A percentile compares a stretch with the other conserved stretches of the same genome.
Evolutionary conservation across 1,140 invertebrate species (phyloP).

Genomic region (Dolichoris vasculosae): DNA sequence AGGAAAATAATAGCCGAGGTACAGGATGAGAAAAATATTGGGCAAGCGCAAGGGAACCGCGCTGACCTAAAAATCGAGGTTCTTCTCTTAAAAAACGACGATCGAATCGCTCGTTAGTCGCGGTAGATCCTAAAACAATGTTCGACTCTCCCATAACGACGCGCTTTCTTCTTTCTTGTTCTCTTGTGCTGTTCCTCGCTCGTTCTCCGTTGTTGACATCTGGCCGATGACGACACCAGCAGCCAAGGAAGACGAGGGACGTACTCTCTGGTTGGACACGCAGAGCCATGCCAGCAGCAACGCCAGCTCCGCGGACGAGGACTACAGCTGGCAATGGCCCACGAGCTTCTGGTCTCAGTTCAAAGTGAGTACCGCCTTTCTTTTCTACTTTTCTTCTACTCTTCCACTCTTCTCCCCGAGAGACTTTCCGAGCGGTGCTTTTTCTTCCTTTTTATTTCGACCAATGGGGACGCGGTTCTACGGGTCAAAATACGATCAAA

Average conservation of each 20-base stretch:
- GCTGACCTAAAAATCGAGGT: conserved; percentile 11
- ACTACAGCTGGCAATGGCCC: conserved; percentile 81
- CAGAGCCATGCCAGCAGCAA: conserved; percentile 82
- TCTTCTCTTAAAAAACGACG: too few relatives aligned
- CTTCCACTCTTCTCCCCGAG: not conserved
- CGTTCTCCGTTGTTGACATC: not conserved
- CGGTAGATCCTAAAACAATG: not conserved
- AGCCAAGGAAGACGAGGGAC: conserved; percentile 80
- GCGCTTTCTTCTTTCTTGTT: not conserved
- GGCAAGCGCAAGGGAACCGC: not conserved
- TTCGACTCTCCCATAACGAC: not conserved
- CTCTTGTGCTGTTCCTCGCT: not conserved
- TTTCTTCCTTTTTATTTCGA: too few relatives aligned
- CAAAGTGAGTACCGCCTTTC: conserved; percentile 73
- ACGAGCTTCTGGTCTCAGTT: conserved; percentile 89
- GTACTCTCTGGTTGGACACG: conserved; percentile 83
- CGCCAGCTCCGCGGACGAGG: conserved; percentile 77
- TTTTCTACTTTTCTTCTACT: not conserved
- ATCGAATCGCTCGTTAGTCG: not conserved
- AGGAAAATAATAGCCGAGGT: not conserved
- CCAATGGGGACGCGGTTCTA: too few relatives aligned
- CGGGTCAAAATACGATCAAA: too few relatives aligned
- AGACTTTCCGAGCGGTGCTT: too few relatives aligned
- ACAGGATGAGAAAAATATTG: not conserved
- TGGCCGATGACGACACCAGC: not conserved